Evolutionary conservation across 2,113 vertebrate genomes (phyloP).

Genomic region (Odocoileus hemionus): DNA sequence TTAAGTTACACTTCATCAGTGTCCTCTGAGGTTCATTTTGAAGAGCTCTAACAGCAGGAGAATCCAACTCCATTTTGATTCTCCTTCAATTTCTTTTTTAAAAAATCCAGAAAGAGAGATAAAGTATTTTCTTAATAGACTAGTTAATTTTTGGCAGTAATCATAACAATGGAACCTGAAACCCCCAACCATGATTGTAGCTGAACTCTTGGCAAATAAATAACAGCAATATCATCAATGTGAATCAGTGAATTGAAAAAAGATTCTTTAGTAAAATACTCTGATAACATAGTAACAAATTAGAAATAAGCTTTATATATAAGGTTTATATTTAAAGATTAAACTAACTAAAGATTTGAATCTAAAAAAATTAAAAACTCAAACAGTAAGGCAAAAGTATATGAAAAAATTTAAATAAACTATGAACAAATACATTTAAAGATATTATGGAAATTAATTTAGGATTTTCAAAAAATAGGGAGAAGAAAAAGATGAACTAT

Average conservation of each 20-base stretch:
- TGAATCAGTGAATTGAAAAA: neutral
- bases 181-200: neutral
- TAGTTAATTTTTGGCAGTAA: neutral
- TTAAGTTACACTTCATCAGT: neutral
- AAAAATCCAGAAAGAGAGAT: neutral
- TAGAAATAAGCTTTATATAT: neutral
- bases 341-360: neutral
- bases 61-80: neutral
- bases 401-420: neutral
- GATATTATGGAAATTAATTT: neutral
- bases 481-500: neutral
- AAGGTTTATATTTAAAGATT: neutral
- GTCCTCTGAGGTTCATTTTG: neutral
- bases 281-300: neutral
- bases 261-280: neutral
- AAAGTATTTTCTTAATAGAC: neutral
- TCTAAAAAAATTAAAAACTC: neutral
- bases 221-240: neutral
- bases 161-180: accelerated
- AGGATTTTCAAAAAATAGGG: neutral
- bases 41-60: neutral
- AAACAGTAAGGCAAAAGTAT: neutral
- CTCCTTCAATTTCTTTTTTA: neutral
- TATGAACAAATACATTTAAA: neutral
- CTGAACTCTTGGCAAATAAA: neutral